Evolutionary conservation across 2,113 vertebrate genomes (phyloP).

Genomic region (Verasper variegatus): DNA sequence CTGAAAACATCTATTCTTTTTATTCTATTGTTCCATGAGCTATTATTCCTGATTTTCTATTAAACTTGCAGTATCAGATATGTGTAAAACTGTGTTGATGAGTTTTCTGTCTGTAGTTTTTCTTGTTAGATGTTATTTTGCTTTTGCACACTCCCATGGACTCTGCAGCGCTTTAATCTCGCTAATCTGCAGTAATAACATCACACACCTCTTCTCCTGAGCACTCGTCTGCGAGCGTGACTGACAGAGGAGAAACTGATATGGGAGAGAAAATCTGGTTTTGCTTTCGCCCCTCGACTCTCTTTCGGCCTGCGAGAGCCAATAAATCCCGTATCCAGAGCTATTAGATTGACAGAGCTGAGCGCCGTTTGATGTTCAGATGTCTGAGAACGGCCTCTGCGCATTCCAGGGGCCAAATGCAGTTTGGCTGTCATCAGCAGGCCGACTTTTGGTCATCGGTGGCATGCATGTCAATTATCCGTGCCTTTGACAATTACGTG

Average conservation of each 20-base stretch:
- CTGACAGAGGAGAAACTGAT: constrained; percentile 75
- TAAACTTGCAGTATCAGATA: no score
- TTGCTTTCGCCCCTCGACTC: constrained; percentile 71
- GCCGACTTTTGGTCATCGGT: constrained; percentile 58
- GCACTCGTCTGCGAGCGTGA: constrained; percentile 52
- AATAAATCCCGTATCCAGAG: constrained; percentile 77
- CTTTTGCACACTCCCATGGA: no score
- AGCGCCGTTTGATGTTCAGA: constrained; percentile 79
- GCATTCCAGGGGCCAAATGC: constrained; percentile 78
- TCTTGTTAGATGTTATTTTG: no score
- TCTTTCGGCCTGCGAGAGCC: constrained; percentile 66
- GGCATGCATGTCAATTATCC: constrained; percentile 72
- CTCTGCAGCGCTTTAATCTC: background rate
- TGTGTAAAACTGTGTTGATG: no score
- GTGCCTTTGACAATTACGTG: constrained; percentile 69
- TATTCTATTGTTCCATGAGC: no score
- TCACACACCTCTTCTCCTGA: constrained; percentile 34
- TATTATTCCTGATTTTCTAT: no score
- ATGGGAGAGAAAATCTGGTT: constrained; percentile 76
- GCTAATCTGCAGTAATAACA: constrained; percentile 39
- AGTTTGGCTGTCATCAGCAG: constrained; percentile 74
- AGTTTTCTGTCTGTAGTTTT: background rate
- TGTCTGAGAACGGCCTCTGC: constrained; percentile 68
- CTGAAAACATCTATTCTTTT: background rate
- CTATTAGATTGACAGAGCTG: constrained; percentile 75